Evolutionary conservation across 2,888 invertebrate species (phyloP), one percentile per base, ranked within the genome.

Genomic region (Asteroscopus sphinx): DNA sequence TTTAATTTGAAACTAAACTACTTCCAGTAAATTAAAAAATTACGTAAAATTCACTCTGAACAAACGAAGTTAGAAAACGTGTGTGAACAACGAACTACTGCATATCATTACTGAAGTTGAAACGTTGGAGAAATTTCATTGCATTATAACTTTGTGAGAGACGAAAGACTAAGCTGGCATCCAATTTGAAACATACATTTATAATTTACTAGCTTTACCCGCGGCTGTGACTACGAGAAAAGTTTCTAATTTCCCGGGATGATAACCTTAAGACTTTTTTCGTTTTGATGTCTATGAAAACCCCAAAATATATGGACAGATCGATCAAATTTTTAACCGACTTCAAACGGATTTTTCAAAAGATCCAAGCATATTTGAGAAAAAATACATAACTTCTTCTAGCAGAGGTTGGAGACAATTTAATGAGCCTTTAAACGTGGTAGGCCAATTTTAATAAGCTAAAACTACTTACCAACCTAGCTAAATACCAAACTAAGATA

Each of bases 101-200:
- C 49, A 66, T 62, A 56, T 54, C 45, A 55, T 48, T 61, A 68
- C 30, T 13, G 2, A 48, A 67, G 52, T 49, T 52, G 12, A 68
- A 42, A 11, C 21, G 41, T 40, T 53, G 25, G 33, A 47, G 57
- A 44, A 53, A 35, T 54, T 68, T 57, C 30, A 64, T 69, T 69
- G 67, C 52, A 45, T 69, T 57, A 49, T 41, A 57, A 69, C 48
- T 63, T 39, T 6, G n/a, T 1, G 7, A 15, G 52, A 44, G 15
- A 68, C 35, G 68, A 49, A 65, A 62, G 46, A 54, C 32, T 35
- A 44, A 26, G 16, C 47, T 11, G 33, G 17, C 21, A 33, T 37
- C 52, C 60, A 60, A 61, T 61, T 61, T 54, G 15, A 37, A 17
- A 8, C 48, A 48, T 30, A 61, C 54, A 61, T 64, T 68, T 33